Base-by-base conservation (phyloP, 1,140 invertebrate species). In the Macrotrachela quadricornifera region DNA sequence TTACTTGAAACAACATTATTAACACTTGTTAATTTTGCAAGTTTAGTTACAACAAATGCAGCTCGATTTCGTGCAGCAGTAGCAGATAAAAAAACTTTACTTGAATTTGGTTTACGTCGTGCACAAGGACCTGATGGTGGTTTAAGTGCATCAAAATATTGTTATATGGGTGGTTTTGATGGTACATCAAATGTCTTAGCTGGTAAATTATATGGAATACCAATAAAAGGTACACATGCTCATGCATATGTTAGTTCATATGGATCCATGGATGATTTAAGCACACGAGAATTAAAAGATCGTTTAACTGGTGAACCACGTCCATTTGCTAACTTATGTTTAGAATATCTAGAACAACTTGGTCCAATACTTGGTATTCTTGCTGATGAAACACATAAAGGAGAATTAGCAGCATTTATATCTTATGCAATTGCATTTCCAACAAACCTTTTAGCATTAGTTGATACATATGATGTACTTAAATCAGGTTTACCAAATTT, bases 211-310 rank as follows among this genome's bases (percentile, higher is more conserved):
- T 99, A 86, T 69, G 79, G 85, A 59, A 97, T 99, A 67, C 94
- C 94, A 39, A 86, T 97, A 1, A 82, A 79, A 65, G 94, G 94
- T 18, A 99, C 92, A 43, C 90, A 96, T 72, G 91, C 92, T 30
- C 94, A 99, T 72, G 84, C 92, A n/a, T 99, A 90, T 64, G 83
- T 99, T 52, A 94, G 85, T 42, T 94, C 91, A 2, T 97, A 87
- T 65, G 79, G 78, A 36, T 73, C 76, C 48, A 71, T 85, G 47
- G 39, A 57, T 43, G 64, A 67, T 40, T 44, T 70, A 10, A 56
- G 61, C 40, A 54, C 44, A 14, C 57, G 57, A 18, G 6, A 49
- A 14, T 48, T 11, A 30, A 12, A 14, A n/a, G 10, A 12, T 21
- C 3, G 41, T 11, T 14, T 21, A 40, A 45, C 4, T 44, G 45